Evolutionary conservation across 1,140 invertebrate genomes (phyloP), one percentile per base, ranked within the genome.

Genomic region (Drosophila ananassae): DNA sequence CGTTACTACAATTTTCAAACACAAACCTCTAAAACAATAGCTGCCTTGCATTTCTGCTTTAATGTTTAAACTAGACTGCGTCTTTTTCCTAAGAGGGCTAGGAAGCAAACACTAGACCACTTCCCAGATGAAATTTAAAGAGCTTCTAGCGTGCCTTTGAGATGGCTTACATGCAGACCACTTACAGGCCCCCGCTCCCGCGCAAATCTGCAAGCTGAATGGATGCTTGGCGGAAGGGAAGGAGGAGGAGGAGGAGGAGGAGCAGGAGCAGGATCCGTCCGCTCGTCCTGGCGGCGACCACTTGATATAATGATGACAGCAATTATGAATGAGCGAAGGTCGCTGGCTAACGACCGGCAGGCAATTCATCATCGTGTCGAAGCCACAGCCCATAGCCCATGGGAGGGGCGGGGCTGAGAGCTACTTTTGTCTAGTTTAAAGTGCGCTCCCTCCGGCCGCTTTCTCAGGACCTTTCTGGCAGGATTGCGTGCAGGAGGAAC

Each of bases 321-420:
- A 87, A 87, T 87, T 87, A 89, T 89, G 78, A 87, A 87, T 82
- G 78, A 87, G 71, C 63, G 74, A 89, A 87, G 81, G 81, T 87
- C 82, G 55, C 58, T 75, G 74, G 34, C 74, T 79, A 82, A 78
- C 73, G 78, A 72, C 73, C 58, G 82, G 52, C 78, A 61, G 66
- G 62, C 74, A 85, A 85, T 87, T 87, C 82, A 85, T 85, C 82
- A 85, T 87, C 67, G 59, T 74, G 68, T 58, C 77, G 50, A 56
- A 68, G 32, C 66, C 66, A 67, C 41, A 46, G 47, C 28, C 22
- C 48, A 46, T 34, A 52, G 32, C 47, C 48, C 68, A 59, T n/a
- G 25, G 46, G 50, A 25, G 44, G 39, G 71, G 44, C 71, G 51
- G 22, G 7, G 1, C 37, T 21, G 10, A 41, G 53, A 55, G 51